Evolutionary conservation across 2,113 vertebrate species (phyloP).

Genomic region (Callorhinus ursinus): DNA sequence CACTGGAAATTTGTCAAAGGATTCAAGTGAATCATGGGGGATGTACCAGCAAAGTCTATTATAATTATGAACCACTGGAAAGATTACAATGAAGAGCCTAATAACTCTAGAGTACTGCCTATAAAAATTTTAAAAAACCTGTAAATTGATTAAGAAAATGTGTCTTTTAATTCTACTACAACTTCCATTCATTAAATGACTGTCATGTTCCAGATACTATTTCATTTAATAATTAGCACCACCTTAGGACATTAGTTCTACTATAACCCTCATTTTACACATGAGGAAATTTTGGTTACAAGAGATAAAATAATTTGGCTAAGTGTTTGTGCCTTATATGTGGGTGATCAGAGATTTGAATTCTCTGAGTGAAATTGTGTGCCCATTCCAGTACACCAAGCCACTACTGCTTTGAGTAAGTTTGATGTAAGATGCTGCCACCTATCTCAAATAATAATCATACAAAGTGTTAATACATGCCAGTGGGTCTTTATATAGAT

Average conservation of each 20-base stretch:
- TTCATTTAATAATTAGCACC: not conserved
- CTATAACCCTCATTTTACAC: not conserved
- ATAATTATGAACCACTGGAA: not conserved
- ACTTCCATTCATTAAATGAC: not conserved
- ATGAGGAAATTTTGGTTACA: not conserved
- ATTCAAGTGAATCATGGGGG: not conserved
- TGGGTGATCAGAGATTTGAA: not conserved
- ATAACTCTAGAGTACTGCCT: not conserved
- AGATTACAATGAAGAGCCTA: not conserved
- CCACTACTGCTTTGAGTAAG: not conserved
- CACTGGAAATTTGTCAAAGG: not conserved
- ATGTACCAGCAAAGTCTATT: not conserved
- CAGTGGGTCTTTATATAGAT: not conserved
- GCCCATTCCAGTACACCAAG: rapidly evolving
- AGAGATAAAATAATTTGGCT: not conserved
- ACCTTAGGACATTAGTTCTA: not conserved
- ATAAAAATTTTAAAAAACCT: not conserved
- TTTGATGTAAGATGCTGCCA: not conserved
- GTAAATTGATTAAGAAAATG: not conserved
- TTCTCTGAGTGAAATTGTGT: not conserved
- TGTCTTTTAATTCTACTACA: not conserved
- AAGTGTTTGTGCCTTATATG: too few relatives aligned
- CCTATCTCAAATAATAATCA: not conserved
- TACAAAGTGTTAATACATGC: not conserved
- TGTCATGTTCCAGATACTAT: not conserved